Base-by-base conservation (phyloP, 2,888 invertebrate species). In the Conus canariensis region DNA sequence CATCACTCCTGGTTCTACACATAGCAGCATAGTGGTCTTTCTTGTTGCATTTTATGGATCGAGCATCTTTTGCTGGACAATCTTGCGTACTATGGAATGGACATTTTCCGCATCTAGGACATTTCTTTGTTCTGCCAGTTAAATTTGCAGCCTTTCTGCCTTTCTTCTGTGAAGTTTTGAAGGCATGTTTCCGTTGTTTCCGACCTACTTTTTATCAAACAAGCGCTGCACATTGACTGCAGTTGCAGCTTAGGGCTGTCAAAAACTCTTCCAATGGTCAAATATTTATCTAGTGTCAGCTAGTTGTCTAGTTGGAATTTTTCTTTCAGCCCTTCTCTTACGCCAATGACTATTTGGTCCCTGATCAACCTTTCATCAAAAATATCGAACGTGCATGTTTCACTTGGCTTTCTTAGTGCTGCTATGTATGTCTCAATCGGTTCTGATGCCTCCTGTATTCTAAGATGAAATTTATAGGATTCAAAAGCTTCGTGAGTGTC, bases 41-140 rank as follows among this genome's bases (percentile, higher is more conserved):
- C 58, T 86, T 90, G 22, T 22, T 60, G 86, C 89, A 90, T 19
- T 64, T 59, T n/a, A 25, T 89, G 67, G 86, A 45, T 45, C 45
- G 45, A 90, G 64, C 59, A 16, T 67, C 87, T 56, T 30, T 64
- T 16, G 89, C 87, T 70, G 87, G 60, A 58, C 88, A 88, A 30
- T 85, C 70, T 25, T 56, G 60, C 70, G 2, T n/a, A 74, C n/a
- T 74, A 12, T 74, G 80, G 77, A 74, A 77, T 87, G 83, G 83
- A 56, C 30, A 56, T 30, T 70, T 87, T 87, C 45, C 22, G 6
- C 60, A 60, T 30, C 83, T 22, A 4, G 25, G 22, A 58, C 25
- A 58, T 59, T 82, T 67, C 85, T 3, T 74, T 74, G 70, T 74
- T 74, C n/a, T 74, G 70, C 22, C 70, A 10, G 70, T 74, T 12